Evolutionary conservation across 2,113 vertebrate species (phyloP), one percentile per base, ranked within the genome.

Genomic region (Candoia aspera): DNA sequence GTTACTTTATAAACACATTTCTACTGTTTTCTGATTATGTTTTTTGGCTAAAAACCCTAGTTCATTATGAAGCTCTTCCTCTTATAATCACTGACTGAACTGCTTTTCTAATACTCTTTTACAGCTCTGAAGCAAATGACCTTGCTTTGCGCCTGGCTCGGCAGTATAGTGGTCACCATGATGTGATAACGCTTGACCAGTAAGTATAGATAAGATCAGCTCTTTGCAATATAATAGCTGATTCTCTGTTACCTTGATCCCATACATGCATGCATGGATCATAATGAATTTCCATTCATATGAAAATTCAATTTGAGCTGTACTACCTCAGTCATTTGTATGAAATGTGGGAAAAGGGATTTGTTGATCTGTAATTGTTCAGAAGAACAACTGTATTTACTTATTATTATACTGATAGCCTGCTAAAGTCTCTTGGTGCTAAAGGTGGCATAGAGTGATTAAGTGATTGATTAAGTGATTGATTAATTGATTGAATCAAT

Each of bases 51-150:
- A 46, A 93, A 92, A 88, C 0, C 0, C 33, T 93, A 57, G 37
- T 42, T 94, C 24, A 8, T 68, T 42, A 59, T 11, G 26, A 46
- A 26, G 53, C 17, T 2, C 12, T 57, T 49, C 23, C 85, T 79
- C 53, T 49, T 60, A 49, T 26, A 88, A 84, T 88, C 84, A 17
- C 88, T 58, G 86, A 0, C 42, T 91, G 68, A 79, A 46, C 0
- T 33, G 24, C 11, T 21, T 88, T 79, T 0, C 19, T n/a, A 94
- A 90, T 68, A 55, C 91, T 93, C 1, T 29, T 92, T 3, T 87
- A 62, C 95, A 99, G 99, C 93, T 99, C 99, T 2, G 99, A 99
- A 97, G 99, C 99, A 95, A 99, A 99, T 26, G 99, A 99, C 96
- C 98, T 99, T 93, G 99, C 99, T 60, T 97, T 99, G 33, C 98